Evolutionary conservation across 1,140 invertebrate genomes (phyloP).

Genomic region (Drosophila funebris): DNA sequence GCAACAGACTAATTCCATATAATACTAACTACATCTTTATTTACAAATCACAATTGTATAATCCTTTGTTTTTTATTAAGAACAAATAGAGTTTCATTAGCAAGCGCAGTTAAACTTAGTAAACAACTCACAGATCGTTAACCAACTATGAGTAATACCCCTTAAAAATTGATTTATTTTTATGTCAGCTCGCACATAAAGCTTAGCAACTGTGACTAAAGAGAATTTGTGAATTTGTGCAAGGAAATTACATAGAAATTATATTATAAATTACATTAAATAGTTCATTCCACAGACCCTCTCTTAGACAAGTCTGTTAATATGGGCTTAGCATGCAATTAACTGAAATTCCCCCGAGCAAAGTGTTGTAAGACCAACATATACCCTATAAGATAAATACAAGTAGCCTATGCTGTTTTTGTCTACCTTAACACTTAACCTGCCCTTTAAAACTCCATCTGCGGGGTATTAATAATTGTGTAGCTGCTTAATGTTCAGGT

Average conservation of each 20-base stretch:
- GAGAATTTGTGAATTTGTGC: background rate
- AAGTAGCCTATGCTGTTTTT: too few relatives aligned
- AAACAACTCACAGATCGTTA: background rate
- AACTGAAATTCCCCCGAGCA: background rate
- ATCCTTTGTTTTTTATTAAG: background rate
- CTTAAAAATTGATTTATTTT: constrained; percentile 19
- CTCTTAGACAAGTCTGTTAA: constrained; percentile 59
- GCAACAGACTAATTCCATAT: background rate
- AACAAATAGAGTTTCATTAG: background rate
- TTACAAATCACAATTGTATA: background rate
- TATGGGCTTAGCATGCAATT: constrained; percentile 43
- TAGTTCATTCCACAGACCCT: too few relatives aligned
- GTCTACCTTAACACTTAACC: background rate
- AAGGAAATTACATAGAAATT: background rate
- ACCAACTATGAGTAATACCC: background rate
- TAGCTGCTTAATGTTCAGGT: constrained; percentile 1
- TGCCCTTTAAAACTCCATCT: background rate
- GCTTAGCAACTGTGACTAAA: constrained; percentile 8
- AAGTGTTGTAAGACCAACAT: background rate
- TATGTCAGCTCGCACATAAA: constrained; percentile 2
- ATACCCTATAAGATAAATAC: background rate
- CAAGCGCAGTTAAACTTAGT: background rate
- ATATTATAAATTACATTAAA: too few relatives aligned
- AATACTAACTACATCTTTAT: background rate
- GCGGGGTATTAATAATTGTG: constrained; percentile 7